Evolutionary conservation across 2,113 vertebrate genomes (phyloP).

Genomic region (Albula goreensis): DNA sequence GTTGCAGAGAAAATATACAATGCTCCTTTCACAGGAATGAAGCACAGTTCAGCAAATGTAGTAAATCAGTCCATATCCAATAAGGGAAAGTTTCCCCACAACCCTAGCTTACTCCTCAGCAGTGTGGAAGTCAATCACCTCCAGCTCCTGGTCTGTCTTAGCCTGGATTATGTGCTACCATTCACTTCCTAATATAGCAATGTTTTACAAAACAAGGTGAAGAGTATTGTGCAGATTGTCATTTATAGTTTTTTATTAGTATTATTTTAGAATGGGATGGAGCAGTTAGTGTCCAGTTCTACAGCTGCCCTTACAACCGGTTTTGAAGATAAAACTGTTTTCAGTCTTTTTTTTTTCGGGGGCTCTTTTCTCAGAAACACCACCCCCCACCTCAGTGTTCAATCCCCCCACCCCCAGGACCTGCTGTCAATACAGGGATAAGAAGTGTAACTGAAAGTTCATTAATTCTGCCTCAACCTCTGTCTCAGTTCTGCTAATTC

Average conservation of each 20-base stretch:
- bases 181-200: conserved; percentile 6
- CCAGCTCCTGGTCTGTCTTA: not conserved
- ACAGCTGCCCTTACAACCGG: conserved; percentile 50
- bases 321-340: conserved; percentile 52
- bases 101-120: not conserved
- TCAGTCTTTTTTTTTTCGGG: conserved; percentile 48
- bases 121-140: not conserved
- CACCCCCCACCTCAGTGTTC: conserved; percentile 23
- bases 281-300: conserved; percentile 47
- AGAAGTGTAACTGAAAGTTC: conserved; percentile 61
- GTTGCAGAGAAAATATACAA: not conserved
- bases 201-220: conserved; percentile 51
- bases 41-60: not conserved
- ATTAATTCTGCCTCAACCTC: conserved; percentile 63
- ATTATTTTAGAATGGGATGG: not conserved
- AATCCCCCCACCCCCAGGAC: conserved; percentile 30
- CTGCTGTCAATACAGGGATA: conserved; percentile 58
- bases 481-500: conserved; percentile 52
- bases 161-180: not conserved
- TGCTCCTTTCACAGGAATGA: not conserved
- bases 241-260: conserved; percentile 32
- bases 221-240: conserved; percentile 34
- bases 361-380: conserved; percentile 37
- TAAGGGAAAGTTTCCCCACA: not conserved
- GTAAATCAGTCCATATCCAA: not conserved